Base-by-base conservation (phyloP, 1,140 invertebrate species). In the Neuroterus valhalla region DNA sequence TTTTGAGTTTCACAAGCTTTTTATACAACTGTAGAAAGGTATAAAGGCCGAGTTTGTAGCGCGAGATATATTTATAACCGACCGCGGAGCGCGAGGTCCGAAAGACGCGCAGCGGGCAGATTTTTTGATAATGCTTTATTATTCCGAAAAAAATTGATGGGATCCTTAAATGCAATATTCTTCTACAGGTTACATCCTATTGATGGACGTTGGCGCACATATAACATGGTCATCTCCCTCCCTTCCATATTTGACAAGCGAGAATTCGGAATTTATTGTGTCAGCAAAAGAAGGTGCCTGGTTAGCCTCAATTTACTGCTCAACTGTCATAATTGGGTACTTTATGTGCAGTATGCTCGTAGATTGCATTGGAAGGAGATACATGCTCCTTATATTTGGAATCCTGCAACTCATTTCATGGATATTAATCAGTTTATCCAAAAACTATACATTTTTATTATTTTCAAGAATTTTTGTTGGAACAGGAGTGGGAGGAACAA, bases 401-500 rank as follows among this genome's bases (percentile, higher is more conserved):
- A 66, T 85, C 15, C 84, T 86, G 10, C 81, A 87, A 72, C 43
- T 85, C 14, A 75, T 77, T 1, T 83, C 84, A 43, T 85, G 86
- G 88, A 80, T 81, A 68, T 72, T 89, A 1, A 85, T 88, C 17
- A 85, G 86, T n/a, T 77, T 72, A 2, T 81, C 82, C 5, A 78
- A 44, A 3, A 83, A 78, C 14, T 79, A 80, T 70, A 43, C 17
- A 3, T 70, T 85, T 14, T 71, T 89, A 0, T 87, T 85, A 77
- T 79, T 80, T 26, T 85, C 84, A 0, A 77, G 86, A 19, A 84
- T 88, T 48, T 66, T 86, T 50, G 84, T 81, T 70, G 92, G 93
- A 21, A 69, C 93, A 70, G 89, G 86, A 43, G 86, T 90, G 82
- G 92, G 91, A 3, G 87, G 92, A 44, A 85, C 90, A 15, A 91